Base-by-base conservation (phyloP, 2,113 vertebrate genomes). In the Python bivittatus region DNA sequence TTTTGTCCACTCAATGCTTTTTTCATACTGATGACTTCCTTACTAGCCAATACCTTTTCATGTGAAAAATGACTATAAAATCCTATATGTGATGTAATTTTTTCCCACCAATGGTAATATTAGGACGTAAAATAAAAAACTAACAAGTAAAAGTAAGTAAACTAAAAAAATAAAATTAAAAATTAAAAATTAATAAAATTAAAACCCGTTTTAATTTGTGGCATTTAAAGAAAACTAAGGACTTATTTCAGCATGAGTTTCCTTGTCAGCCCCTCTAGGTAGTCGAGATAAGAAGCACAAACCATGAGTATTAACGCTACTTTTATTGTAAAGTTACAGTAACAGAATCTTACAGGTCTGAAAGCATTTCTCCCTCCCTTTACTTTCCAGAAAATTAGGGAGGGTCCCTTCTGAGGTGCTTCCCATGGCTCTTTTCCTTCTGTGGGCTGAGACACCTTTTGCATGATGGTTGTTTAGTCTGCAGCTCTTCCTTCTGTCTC, bases 11-110 rank as follows among this genome's bases (percentile, higher is more conserved):
- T 58, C 72, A 52, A 88, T 91, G 68, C n/a, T 79, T 42, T 84
- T 90, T 91, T 93, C n/a, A 64, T 68, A 86, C 93, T 85, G 64
- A 33, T 84, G 88, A 33, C 54, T 68, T 88, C 72, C 23, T 53
- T 54, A 52, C 22, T 48, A 15, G 20, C 17, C 68, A 60, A 33
- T 33, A 88, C 1, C 38, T 48, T 58, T 52, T 88, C 53, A n/a
- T 29, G 33, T 17, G 25, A 7, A 88, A 58, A 33, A n/a, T 2
- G 27, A 48, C 11, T 1, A 13, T 88, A 87, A 58, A 88, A 88
- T 11, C 25, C 38, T 48, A 8, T 29, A 58, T 58, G 22, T 33
- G 4, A 23, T 83, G 2, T 88, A 27, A 48, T 88, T 57, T 15
- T 48, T 11, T n/a, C 33, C 48, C 44, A 57, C 11, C 56, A 44